Evolutionary conservation across 2,797 vertebrate species (phyloP).

Genomic region (Neolamprologus multifasciatus): DNA sequence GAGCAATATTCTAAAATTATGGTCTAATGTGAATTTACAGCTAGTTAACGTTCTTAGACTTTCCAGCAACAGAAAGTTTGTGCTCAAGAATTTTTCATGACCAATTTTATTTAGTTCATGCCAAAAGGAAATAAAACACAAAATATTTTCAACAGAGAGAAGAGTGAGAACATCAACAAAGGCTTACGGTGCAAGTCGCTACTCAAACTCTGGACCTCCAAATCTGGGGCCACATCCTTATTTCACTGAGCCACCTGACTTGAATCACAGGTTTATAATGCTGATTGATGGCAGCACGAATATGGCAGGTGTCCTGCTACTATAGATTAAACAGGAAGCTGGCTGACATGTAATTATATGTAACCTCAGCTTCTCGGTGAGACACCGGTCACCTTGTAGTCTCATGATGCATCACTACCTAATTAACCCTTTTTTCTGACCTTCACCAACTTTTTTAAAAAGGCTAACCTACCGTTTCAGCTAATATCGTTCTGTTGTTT

Average conservation of each 20-base stretch:
- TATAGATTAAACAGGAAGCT: background rate
- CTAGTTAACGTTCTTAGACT: background rate
- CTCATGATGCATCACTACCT: background rate
- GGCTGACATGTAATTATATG: background rate
- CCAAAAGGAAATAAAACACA: background rate
- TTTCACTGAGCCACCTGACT: background rate
- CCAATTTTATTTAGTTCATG: background rate
- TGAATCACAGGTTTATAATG: background rate
- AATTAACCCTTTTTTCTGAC: background rate
- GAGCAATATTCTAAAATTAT: rapidly evolving
- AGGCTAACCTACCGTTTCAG: rapidly evolving
- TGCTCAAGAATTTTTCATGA: rapidly evolving
- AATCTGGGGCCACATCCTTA: background rate
- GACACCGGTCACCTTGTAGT: background rate
- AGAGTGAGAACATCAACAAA: background rate
- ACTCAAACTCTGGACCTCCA: background rate
- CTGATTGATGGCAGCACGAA: background rate
- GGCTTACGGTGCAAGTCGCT: background rate
- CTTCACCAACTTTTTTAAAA: rapidly evolving
- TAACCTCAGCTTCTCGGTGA: background rate
- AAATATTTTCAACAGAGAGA: background rate
- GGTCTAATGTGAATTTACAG: rapidly evolving
- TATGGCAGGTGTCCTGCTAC: background rate
- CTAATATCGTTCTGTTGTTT: background rate
- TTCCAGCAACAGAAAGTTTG: background rate